phyloP scores from a whole-genome alignment of 2,888 invertebrate species.

The Tipula vernalis region DNA sequence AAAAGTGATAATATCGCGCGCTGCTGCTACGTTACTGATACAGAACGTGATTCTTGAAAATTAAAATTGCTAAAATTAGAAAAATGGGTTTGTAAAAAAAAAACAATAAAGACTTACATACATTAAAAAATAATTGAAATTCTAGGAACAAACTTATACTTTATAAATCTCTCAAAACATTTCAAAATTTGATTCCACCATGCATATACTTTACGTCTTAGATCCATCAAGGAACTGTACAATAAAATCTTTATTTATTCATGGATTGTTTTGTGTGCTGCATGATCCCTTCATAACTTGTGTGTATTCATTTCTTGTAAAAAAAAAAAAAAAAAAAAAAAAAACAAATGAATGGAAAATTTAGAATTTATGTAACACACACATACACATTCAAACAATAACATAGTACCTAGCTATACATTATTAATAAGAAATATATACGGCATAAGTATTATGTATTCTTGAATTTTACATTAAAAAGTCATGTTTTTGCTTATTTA shows the following conservation, averaged over 20 bases:
- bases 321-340: no score
- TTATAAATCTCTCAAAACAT: no score
- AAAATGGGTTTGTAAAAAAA: background rate
- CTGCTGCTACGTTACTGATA: background rate
- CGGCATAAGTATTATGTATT: background rate
- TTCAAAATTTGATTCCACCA: no score
- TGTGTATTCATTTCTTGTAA: background rate
- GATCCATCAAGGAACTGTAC: background rate
- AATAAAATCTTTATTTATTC: background rate
- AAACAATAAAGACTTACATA: background rate
- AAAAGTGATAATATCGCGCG: background rate
- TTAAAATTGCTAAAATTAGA: background rate
- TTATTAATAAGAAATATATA: background rate
- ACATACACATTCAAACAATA: background rate
- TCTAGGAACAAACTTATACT: background rate
- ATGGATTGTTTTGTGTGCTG: background rate
- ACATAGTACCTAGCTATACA: background rate
- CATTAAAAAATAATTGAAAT: background rate
- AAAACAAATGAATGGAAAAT: background rate
- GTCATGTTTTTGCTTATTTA: background rate
- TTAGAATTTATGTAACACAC: background rate
- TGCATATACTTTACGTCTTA: background rate
- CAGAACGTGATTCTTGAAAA: background rate
- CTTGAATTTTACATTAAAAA: background rate
- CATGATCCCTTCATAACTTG: background rate